Evolutionary conservation across 2,113 vertebrate genomes (phyloP).

Genomic region (Pangasianodon gigas): DNA sequence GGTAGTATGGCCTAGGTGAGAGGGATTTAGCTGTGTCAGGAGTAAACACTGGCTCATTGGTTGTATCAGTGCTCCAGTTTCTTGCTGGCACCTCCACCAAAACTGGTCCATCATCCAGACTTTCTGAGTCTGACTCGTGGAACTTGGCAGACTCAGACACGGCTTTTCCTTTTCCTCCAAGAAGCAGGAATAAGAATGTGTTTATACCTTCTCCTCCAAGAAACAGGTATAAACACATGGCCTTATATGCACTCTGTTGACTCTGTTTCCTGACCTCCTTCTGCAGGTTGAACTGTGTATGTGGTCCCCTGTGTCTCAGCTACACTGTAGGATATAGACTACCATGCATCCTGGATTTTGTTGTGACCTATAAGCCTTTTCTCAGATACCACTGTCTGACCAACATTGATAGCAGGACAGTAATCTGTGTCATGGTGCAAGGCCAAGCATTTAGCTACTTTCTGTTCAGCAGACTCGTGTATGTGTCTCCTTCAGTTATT

Average conservation of each 20-base stretch:
- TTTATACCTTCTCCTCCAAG: background rate
- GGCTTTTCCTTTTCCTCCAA: background rate
- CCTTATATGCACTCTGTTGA: background rate
- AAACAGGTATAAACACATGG: background rate
- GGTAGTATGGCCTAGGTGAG: background rate
- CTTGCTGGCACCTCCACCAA: background rate
- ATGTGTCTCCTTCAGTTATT: background rate
- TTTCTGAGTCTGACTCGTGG: background rate
- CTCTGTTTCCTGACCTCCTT: background rate
- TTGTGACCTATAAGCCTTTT: background rate
- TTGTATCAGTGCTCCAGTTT: background rate
- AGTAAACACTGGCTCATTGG: background rate
- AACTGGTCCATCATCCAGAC: background rate
- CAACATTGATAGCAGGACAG: background rate
- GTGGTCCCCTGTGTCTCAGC: background rate
- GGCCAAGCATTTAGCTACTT: background rate
- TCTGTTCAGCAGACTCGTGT: background rate
- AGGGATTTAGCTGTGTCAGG: background rate
- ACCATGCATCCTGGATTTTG: slow-evolving; percentile 24
- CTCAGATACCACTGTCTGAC: slow-evolving; percentile 4
- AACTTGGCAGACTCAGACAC: background rate
- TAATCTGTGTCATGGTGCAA: background rate
- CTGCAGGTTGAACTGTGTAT: background rate
- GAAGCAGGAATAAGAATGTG: background rate
- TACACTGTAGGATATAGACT: background rate